A percentile compares a stretch with the other conserved stretches of the same genome.
Evolutionary conservation across 1,140 invertebrate genomes (phyloP).

Genomic region (Asobara japonica): DNA sequence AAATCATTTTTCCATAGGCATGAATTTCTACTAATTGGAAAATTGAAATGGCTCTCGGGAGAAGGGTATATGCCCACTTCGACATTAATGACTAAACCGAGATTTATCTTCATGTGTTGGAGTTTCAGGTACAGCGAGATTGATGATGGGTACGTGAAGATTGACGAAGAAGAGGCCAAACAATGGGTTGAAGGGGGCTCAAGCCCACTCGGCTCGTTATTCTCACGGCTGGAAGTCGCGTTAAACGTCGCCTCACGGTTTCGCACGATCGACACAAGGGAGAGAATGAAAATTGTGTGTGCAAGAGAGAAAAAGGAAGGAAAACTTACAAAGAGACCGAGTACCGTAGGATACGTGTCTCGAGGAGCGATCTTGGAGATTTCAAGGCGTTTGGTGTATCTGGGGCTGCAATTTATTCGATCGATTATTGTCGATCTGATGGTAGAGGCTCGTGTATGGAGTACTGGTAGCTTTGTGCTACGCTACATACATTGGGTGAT

Average conservation of each 20-base stretch:
- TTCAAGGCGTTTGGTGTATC: slow-evolving; percentile 4
- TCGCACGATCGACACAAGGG: slow-evolving; percentile 4
- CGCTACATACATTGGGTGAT: too few species aligned
- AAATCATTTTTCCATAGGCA: neutral
- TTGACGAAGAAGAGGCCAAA: slow-evolving; percentile 9
- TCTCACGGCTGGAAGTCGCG: slow-evolving; percentile 4
- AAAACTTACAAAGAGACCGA: neutral
- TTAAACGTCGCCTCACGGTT: slow-evolving; percentile 2
- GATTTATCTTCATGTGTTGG: slow-evolving; percentile 7
- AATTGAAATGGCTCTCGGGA: neutral
- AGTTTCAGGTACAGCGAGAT: neutral
- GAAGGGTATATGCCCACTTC: neutral
- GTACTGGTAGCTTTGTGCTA: neutral
- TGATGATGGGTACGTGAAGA: slow-evolving; percentile 11
- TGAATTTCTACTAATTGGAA: neutral
- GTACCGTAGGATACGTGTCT: too few species aligned
- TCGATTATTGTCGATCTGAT: neutral
- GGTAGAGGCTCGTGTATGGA: neutral
- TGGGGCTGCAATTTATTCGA: neutral
- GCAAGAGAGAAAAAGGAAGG: neutral
- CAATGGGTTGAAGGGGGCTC: neutral
- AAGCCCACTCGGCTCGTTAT: slow-evolving; percentile 12
- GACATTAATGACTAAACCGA: slow-evolving; percentile 10
- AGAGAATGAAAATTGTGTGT: neutral
- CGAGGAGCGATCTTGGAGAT: neutral